Evolutionary conservation across 2,888 invertebrate genomes (phyloP), one percentile per base, ranked within the genome.

Genomic region (Cepaea hortensis): DNA sequence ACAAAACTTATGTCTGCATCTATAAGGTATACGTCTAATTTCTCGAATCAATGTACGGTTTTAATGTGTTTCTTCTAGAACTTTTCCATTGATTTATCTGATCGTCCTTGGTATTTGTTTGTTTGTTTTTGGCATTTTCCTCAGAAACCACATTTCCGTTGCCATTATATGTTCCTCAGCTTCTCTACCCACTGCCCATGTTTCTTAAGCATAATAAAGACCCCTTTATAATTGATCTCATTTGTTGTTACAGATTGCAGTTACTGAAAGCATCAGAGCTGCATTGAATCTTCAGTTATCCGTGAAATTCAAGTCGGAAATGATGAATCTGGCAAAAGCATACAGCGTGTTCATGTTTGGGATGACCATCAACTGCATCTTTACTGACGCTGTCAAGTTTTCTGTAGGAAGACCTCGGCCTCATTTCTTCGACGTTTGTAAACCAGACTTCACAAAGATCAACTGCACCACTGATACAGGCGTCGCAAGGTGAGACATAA

Each of bases 341-440:
- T 86, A 83, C 48, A 77, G 5, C 20, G n/a, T 70, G 35, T 98
- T 98, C 94, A 96, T 96, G 61, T 98, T 98, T 94, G 98, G 98
- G 0, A 97, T 97, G 79, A 97, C 96, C 76, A 96, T 96, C 90
- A 97, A 97, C 90, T 97, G 97, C 94, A 95, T 98, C 80, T 96
- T 97, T 90, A 98, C 98, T 5, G 98, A 99, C 94, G 96, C 98
- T 89, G 97, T 97, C 90, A 99, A 99, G 95, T 98, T 98, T 94
- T 96, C 97, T 18, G 96, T 99, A 89, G 99, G 99, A 72, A 96
- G 99, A 87, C 95, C 99, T 90, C 95, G 99, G 91, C 99, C 99
- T 72, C 98, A 99, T 95, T 99, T 99, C 95, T 96, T 98, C 93
- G 96, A 96, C 90, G 96, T 98, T 0, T 99, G 99, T 93, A 95